Evolutionary conservation across 1,140 invertebrate genomes (phyloP).

Genomic region (Battus philenor): DNA sequence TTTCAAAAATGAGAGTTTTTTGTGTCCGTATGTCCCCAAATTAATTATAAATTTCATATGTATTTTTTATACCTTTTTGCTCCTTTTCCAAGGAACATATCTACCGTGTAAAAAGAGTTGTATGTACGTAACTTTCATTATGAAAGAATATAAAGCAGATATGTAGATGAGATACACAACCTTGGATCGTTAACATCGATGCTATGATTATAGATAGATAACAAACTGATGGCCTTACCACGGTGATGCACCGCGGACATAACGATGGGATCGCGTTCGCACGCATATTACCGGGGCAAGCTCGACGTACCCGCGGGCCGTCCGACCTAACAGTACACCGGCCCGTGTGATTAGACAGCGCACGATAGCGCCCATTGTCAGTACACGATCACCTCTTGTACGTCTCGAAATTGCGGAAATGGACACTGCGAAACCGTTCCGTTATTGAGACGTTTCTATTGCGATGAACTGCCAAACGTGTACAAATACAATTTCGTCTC

Average conservation of each 20-base stretch:
- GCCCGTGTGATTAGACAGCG: constrained; percentile 67
- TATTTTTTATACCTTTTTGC: no score
- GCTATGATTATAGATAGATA: no score
- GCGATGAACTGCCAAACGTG: constrained; percentile 27
- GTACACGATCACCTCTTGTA: constrained; percentile 65
- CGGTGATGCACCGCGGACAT: constrained; percentile 29
- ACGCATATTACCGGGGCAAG: constrained; percentile 63
- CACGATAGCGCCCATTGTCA: constrained; percentile 70
- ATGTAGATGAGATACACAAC: no score
- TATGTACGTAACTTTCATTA: no score
- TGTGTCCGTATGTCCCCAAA: no score
- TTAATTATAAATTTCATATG: no score
- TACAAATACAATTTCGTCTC: no score
- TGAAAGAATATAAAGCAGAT: no score
- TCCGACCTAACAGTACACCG: constrained; percentile 62
- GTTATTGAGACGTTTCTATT: constrained; percentile 68
- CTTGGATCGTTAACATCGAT: no score
- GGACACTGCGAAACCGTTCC: constrained; percentile 57
- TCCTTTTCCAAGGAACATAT: no score
- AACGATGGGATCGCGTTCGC: constrained; percentile 65
- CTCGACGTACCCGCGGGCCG: constrained; percentile 42
- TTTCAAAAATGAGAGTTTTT: no score
- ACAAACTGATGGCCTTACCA: constrained; percentile 23
- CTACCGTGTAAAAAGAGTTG: no score
- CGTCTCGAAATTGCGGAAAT: constrained; percentile 71